A percentile compares a stretch with the other conserved stretches of the same genome.
phyloP scores from a whole-genome alignment of 2,113 vertebrate species.

The Hippocampus mohnikei region DNA sequence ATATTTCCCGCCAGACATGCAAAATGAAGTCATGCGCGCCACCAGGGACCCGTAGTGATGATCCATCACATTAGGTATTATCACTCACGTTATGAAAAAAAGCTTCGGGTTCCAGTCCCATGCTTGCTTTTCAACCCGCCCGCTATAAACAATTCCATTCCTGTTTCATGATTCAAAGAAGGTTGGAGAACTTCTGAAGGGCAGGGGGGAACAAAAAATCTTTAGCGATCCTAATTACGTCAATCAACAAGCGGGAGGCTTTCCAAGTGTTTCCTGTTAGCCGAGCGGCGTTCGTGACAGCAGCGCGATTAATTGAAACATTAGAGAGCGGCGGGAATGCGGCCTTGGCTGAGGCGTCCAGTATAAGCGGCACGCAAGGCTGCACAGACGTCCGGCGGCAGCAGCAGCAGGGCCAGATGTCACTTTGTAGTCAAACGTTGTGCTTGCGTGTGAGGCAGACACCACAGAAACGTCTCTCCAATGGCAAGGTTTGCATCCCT shows the following conservation, averaged over 20 bases:
- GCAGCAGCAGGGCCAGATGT: constrained; percentile 49
- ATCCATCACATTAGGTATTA: constrained; percentile 54
- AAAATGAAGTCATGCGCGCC: constrained; percentile 53
- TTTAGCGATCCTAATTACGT: constrained; percentile 63
- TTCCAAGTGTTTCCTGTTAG: constrained; percentile 68
- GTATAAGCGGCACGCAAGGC: constrained; percentile 48
- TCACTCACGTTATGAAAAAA: constrained; percentile 49
- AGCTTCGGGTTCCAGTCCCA: constrained; percentile 51
- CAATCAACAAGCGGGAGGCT: constrained; percentile 59
- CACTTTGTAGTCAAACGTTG: constrained; percentile 55
- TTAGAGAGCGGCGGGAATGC: constrained; percentile 51
- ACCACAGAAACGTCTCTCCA: constrained; percentile 24
- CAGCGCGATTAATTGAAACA: constrained; percentile 70
- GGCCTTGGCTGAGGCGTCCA: constrained; percentile 62
- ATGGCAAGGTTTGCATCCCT: constrained; percentile 33
- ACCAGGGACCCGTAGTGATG: constrained; percentile 35
- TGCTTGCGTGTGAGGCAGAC: constrained; percentile 33
- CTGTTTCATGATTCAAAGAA: constrained; percentile 52
- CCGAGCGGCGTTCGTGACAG: constrained; percentile 65
- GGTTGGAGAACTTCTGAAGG: constrained; percentile 43
- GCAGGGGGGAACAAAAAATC: constrained; percentile 35
- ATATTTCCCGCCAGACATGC: constrained; percentile 41
- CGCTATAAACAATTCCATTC: constrained; percentile 53
- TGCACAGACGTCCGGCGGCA: constrained; percentile 21
- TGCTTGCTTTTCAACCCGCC: constrained; percentile 41